A percentile compares a stretch with the other conserved stretches of the same genome.
These are phyloP conservation scores for Mantis religiosa DNA, from an alignment of 2,888 invertebrate genomes.

Conservation along the genomic window DNA sequence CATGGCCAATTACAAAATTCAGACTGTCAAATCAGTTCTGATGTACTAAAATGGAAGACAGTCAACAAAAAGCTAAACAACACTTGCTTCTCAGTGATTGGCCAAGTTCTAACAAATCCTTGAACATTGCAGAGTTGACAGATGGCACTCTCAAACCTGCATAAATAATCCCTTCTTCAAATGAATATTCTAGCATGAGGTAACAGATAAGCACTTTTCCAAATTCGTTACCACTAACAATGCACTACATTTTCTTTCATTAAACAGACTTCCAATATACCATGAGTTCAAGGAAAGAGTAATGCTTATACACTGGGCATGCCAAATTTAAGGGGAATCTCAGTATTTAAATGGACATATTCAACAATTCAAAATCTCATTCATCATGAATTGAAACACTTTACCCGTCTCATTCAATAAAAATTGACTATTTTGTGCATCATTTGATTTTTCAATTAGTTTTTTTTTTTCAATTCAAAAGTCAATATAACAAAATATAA, in stretches of 20 bases:
- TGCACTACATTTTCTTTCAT: neutral
- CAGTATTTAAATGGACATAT: neutral
- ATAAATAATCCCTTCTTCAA: no score
- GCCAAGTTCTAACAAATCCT: no score
- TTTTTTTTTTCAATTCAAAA: neutral
- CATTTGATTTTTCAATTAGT: constrained; percentile 1
- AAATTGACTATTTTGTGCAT: constrained; percentile 25
- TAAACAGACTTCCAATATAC: neutral
- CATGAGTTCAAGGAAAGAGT: neutral
- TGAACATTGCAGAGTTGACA: no score
- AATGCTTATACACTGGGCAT: neutral
- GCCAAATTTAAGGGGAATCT: neutral
- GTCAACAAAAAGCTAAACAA: no score
- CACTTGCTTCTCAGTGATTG: no score
- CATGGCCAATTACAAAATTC: no score
- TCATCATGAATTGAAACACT: neutral
- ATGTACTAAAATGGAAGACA: no score
- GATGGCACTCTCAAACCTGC: no score
- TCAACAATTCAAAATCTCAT: neutral
- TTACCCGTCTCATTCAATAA: constrained; percentile 16
- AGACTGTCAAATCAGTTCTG: no score
- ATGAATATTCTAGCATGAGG: no score
- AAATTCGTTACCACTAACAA: neutral
- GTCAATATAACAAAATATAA: neutral
- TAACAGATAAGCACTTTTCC: neutral